Conservation (phyloP, 2,797 vertebrate genomes). For the Muscicapa comitata region DNA sequence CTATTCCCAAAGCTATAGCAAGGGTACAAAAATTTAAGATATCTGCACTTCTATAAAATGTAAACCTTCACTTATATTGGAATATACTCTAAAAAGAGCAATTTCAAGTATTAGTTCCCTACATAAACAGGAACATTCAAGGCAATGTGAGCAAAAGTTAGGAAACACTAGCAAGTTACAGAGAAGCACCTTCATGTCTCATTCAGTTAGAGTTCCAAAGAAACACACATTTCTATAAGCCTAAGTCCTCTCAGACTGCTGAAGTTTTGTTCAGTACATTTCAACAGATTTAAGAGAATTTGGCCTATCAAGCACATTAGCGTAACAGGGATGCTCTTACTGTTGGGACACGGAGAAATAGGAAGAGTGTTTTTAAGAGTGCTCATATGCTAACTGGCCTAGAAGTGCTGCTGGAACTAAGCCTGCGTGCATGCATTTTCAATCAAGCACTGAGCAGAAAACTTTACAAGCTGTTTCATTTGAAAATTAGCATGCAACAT, state of each 20-base stretch:
- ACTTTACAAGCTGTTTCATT: background rate
- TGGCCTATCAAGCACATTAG: background rate
- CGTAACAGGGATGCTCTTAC: background rate
- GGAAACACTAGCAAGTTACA: background rate
- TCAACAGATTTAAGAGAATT: background rate
- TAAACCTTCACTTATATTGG: background rate
- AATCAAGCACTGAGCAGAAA: background rate
- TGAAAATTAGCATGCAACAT: background rate
- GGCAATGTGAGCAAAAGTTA: background rate
- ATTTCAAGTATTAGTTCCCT: background rate
- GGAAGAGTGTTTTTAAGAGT: background rate
- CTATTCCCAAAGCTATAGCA: background rate
- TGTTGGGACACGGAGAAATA: background rate
- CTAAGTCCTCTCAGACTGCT: background rate
- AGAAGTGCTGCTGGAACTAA: background rate
- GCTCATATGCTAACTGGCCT: background rate
- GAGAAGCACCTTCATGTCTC: background rate
- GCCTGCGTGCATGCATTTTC: background rate
- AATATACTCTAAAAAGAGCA: background rate
- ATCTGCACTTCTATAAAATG: background rate
- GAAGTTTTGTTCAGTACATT: background rate
- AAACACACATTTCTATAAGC: background rate
- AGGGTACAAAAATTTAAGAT: background rate
- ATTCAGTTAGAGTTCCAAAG: background rate
- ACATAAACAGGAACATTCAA: background rate